These are phyloP conservation scores for Chrysomallon squamiferum DNA, from an alignment of 1,140 invertebrate genomes.

Conservation along the genomic window DNA sequence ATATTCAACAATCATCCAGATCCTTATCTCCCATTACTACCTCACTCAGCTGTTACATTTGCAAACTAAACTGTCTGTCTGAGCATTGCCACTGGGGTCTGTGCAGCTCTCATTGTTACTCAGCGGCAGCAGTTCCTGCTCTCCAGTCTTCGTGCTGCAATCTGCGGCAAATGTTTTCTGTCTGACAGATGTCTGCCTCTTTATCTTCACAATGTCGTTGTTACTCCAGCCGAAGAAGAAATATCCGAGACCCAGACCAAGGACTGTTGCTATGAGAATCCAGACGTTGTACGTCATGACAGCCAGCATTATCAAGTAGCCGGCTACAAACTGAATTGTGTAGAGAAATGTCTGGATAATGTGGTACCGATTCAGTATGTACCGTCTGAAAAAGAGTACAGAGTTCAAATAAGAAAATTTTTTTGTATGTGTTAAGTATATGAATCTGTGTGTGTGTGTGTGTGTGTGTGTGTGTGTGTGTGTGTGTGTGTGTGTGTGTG, in stretches of 20 bases:
- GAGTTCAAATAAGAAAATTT: too few species aligned
- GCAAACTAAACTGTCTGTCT: too few species aligned
- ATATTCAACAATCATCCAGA: too few species aligned
- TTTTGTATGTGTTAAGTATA: too few species aligned
- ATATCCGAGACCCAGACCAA: slow-evolving; percentile 52
- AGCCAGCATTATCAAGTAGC: slow-evolving; percentile 57
- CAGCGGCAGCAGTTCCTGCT: slow-evolving; percentile 34
- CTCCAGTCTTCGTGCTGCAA: slow-evolving; percentile 8
- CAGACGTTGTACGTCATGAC: slow-evolving; percentile 60
- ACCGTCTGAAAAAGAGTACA: slow-evolving; percentile 37
- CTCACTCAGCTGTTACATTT: too few species aligned
- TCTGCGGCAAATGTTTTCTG: slow-evolving; percentile 4
- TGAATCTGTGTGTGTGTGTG: too few species aligned
- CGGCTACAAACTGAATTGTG: slow-evolving; percentile 45
- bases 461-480: too few species aligned
- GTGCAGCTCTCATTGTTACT: slow-evolving; percentile 2
- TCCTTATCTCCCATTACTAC: too few species aligned
- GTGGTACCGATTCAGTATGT: slow-evolving; percentile 44
- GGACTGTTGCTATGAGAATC: slow-evolving; percentile 44
- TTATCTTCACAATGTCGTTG: slow-evolving; percentile 9
- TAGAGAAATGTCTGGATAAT: slow-evolving; percentile 55
- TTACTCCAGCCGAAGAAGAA: slow-evolving; percentile 53
- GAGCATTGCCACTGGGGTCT: too few species aligned
- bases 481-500: too few species aligned
- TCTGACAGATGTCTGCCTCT: neutral